A percentile compares a stretch with the other conserved stretches of the same genome.
Conservation (phyloP, 2,113 vertebrate species). For the Siniperca knerii region DNA sequence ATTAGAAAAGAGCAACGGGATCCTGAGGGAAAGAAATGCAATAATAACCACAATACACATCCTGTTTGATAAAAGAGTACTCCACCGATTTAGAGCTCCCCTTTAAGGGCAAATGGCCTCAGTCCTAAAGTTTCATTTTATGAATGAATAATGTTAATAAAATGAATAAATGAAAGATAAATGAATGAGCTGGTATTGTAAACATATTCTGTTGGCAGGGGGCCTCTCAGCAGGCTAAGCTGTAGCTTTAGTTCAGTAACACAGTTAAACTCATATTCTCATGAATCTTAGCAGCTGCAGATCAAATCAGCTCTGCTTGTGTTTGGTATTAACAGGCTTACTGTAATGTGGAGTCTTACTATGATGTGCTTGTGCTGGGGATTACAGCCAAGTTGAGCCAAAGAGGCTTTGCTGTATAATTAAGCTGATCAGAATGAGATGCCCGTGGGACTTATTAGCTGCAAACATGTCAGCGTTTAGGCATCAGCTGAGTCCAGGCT, state of each 20-base stretch:
- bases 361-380: conserved; percentile 15
- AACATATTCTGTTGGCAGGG: neutral
- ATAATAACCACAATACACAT: too few relatives aligned
- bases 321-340: conserved; percentile 46
- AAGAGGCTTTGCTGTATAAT: conserved; percentile 44
- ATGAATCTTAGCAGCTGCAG: conserved; percentile 14
- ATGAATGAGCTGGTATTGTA: neutral
- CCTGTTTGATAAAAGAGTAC: too few relatives aligned
- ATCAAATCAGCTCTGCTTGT: conserved; percentile 37
- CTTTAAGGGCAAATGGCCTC: too few relatives aligned
- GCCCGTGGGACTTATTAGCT: conserved; percentile 40
- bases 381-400: conserved; percentile 43
- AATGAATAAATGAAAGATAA: neutral
- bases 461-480: conserved; percentile 35
- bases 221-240: conserved; percentile 1
- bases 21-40: neutral
- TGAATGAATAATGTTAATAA: neutral
- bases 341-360: conserved; percentile 9
- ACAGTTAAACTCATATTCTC: neutral
- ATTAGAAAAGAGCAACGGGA: neutral
- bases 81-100: too few relatives aligned
- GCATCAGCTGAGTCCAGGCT: neutral
- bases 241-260: neutral
- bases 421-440: conserved; percentile 46
- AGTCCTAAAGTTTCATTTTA: neutral